phyloP scores from a whole-genome alignment of 2,113 vertebrate species.

The Serinus canaria region DNA sequence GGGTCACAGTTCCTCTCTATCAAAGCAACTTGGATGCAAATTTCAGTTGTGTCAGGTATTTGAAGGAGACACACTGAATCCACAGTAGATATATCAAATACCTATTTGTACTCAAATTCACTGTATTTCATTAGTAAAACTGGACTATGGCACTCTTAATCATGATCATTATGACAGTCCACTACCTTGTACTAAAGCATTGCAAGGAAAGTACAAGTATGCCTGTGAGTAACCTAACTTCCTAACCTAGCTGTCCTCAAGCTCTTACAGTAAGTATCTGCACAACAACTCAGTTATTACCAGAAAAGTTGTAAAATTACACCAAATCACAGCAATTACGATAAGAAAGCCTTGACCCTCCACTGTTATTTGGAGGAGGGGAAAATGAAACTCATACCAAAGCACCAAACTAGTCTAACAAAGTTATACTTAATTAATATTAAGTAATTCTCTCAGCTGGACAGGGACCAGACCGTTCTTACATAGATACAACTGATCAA shows the following conservation, averaged over 20 bases:
- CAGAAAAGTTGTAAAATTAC: background rate
- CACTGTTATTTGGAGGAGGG: fast-evolving
- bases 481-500: background rate
- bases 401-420: background rate
- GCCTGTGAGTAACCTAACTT: background rate
- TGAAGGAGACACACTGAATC: background rate
- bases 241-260: background rate
- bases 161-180: background rate
- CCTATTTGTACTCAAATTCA: background rate
- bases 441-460: background rate
- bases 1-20: background rate
- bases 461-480: background rate
- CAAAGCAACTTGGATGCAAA: background rate
- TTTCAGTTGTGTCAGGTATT: background rate
- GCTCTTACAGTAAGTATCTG: background rate
- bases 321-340: background rate
- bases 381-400: background rate
- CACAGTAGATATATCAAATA: background rate
- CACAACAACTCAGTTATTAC: background rate
- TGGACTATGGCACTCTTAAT: background rate
- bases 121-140: background rate
- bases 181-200: background rate
- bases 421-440: background rate
- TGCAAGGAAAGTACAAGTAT: background rate
- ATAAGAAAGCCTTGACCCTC: background rate